phyloP scores from a whole-genome alignment of 2,113 vertebrate genomes.

The Petroica traversi region DNA sequence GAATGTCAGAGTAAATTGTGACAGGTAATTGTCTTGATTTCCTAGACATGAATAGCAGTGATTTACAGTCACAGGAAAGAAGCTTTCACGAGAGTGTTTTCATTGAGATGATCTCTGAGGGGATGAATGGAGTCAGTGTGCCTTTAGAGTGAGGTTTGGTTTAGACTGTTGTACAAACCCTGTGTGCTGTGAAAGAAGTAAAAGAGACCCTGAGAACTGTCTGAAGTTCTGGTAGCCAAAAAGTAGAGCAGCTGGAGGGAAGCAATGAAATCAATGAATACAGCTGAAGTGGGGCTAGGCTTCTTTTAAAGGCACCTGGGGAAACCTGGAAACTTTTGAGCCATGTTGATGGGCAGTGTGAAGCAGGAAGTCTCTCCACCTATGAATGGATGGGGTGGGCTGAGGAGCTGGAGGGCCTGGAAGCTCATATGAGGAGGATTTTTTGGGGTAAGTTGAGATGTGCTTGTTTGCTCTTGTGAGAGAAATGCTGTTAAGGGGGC shows the following conservation, averaged over 20 bases:
- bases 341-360: background rate
- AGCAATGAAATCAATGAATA: background rate
- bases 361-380: accelerated
- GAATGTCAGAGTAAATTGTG: background rate
- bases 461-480: background rate
- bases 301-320: background rate
- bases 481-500: background rate
- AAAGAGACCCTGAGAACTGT: background rate
- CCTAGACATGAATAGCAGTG: background rate
- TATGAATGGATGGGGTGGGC: background rate
- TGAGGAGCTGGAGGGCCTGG: background rate
- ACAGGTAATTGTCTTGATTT: conserved; percentile 39
- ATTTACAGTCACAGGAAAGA: background rate
- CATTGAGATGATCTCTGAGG: background rate
- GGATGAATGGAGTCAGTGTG: background rate
- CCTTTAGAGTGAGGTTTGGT: background rate
- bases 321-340: background rate
- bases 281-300: background rate
- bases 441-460: background rate
- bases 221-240: background rate
- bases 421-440: background rate
- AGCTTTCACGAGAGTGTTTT: background rate
- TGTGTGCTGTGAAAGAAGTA: background rate
- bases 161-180: background rate
- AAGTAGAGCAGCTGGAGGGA: background rate